Percentiles rank a stretch among this genome's conserved stretches.
phyloP scores from a whole-genome alignment of 2,888 invertebrate genomes.

The Cheilosia variabilis region DNA sequence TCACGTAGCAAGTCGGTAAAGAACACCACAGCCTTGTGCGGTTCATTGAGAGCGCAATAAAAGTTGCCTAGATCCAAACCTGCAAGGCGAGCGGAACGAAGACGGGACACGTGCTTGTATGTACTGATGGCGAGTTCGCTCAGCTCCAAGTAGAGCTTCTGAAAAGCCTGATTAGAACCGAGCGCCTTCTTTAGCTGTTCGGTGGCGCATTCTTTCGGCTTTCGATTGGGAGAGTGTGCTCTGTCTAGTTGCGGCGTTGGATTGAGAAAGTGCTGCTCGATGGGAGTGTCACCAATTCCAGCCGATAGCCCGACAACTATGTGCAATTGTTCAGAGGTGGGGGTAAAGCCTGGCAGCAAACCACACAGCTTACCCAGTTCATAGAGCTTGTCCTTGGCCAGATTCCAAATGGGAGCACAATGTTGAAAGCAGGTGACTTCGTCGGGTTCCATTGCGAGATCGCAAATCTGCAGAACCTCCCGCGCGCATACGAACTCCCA shows the following conservation, averaged over 20 bases:
- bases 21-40: constrained; percentile 95
- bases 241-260: constrained; percentile 80
- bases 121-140: constrained; percentile 98
- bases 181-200: constrained; percentile 95
- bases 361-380: constrained; percentile 95
- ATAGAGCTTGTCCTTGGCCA: constrained; percentile 91
- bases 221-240: constrained; percentile 84
- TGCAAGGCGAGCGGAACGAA: constrained; percentile 92
- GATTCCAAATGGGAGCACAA: constrained; percentile 94
- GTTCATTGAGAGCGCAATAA: constrained; percentile 93
- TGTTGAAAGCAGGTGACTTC: constrained; percentile 91
- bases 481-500: constrained; percentile 97
- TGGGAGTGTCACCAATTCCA: constrained; percentile 93
- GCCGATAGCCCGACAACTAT: constrained; percentile 95
- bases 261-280: constrained; percentile 82
- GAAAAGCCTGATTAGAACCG: constrained; percentile 94
- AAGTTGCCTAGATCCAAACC: constrained; percentile 95
- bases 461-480: constrained; percentile 93
- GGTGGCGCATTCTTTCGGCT: constrained; percentile 86
- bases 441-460: constrained; percentile 87
- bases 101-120: constrained; percentile 95
- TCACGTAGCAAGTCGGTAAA: constrained; percentile 93
- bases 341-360: constrained; percentile 91
- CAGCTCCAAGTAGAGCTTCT: constrained; percentile 95
- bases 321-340: constrained; percentile 94